phyloP scores from a whole-genome alignment of 2,797 vertebrate species.

The Alfaro cultratus region DNA sequence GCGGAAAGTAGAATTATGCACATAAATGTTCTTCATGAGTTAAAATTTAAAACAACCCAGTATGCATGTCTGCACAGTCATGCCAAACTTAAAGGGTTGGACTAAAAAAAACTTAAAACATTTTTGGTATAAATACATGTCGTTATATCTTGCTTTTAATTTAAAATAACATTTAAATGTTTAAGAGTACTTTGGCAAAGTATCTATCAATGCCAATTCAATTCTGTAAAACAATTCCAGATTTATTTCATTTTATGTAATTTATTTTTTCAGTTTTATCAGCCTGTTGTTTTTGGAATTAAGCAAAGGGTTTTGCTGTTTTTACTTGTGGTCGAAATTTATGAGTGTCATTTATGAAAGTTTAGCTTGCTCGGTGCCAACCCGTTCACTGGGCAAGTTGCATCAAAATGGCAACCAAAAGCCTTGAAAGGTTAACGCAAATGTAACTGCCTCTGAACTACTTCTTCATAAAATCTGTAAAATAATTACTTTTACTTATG shows the following conservation, averaged over 20 bases:
- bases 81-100: not conserved
- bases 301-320: not conserved
- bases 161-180: not conserved
- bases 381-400: not conserved
- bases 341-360: conserved; percentile 18
- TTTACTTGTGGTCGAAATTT: not conserved
- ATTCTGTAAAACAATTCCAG: not conserved
- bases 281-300: not conserved
- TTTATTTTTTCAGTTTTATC: not conserved
- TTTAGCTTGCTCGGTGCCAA: conserved; percentile 2
- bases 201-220: not conserved
- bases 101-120: not conserved
- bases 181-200: not conserved
- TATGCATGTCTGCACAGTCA: not conserved
- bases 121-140: no score
- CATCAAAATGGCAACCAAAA: not conserved
- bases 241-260: not conserved
- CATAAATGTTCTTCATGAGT: not conserved
- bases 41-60: not conserved
- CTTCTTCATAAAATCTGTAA: not conserved
- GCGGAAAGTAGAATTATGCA: not conserved
- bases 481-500: not conserved
- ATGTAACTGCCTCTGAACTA: not conserved
- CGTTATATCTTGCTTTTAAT: no score
- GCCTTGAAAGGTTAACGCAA: not conserved